Evolutionary conservation across 2,797 vertebrate genomes (phyloP).

Genomic region (Taeniopygia guttata): DNA sequence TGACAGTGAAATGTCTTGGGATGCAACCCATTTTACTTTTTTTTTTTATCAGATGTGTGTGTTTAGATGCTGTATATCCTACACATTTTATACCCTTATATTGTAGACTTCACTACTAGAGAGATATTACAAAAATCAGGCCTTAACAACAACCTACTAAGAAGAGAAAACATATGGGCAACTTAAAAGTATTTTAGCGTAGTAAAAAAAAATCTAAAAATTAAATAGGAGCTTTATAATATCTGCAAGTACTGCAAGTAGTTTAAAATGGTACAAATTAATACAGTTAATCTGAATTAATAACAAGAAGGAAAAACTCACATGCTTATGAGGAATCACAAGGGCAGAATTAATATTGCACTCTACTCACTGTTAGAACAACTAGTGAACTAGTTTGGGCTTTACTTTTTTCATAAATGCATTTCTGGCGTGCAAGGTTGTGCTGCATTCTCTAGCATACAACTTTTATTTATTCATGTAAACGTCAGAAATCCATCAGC

Average conservation of each 20-base stretch:
- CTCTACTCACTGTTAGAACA: neutral
- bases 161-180: neutral
- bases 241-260: neutral
- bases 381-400: neutral
- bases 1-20: neutral
- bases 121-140: neutral
- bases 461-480: slow-evolving; percentile 37
- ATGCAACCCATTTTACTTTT: neutral
- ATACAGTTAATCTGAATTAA: neutral
- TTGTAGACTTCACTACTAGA: neutral
- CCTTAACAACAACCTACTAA: neutral
- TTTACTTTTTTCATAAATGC: neutral
- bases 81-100: neutral
- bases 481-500: slow-evolving; percentile 52
- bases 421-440: neutral
- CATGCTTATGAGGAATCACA: neutral
- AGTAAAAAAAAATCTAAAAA: neutral
- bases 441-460: neutral
- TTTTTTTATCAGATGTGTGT: neutral
- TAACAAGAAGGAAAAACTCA: neutral
- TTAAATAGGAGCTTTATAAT: neutral
- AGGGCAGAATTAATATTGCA: neutral
- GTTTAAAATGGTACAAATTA: neutral
- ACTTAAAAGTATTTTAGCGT: neutral
- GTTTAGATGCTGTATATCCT: neutral